Conservation (phyloP, 2,797 vertebrate genomes). For the Chrysocyon brachyurus region DNA sequence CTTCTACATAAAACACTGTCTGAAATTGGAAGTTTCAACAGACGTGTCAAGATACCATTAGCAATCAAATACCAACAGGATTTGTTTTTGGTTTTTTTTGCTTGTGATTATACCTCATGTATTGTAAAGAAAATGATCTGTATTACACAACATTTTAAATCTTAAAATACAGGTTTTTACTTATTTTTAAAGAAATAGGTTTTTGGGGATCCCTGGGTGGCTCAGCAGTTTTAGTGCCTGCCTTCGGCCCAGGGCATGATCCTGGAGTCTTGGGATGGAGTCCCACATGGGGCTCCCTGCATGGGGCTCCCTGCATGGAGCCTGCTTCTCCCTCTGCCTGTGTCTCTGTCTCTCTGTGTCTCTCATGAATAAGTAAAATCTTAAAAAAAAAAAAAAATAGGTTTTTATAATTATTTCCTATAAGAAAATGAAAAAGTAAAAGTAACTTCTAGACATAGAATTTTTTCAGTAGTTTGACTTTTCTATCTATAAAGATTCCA, state of each 20-base stretch:
- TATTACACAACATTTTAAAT: neutral
- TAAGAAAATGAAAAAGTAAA: slow-evolving; percentile 31
- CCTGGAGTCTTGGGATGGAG: too few species aligned
- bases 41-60: slow-evolving; percentile 56
- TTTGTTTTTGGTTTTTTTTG: neutral
- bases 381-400: neutral
- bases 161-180: neutral
- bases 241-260: too few species aligned
- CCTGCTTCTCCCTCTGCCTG: too few species aligned
- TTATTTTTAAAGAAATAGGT: neutral
- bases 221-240: too few species aligned
- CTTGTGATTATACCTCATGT: neutral
- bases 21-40: slow-evolving; percentile 55
- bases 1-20: neutral
- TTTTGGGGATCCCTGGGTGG: neutral
- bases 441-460: neutral
- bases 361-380: too few species aligned
- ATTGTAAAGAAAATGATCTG: neutral
- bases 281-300: too few species aligned
- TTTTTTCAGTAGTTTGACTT: neutral
- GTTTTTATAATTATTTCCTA: neutral
- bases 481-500: neutral
- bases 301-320: too few species aligned
- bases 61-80: slow-evolving; percentile 24
- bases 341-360: too few species aligned